phyloP scores from a whole-genome alignment of 2,113 vertebrate genomes.

The Ceyx cyanopectus region DNA sequence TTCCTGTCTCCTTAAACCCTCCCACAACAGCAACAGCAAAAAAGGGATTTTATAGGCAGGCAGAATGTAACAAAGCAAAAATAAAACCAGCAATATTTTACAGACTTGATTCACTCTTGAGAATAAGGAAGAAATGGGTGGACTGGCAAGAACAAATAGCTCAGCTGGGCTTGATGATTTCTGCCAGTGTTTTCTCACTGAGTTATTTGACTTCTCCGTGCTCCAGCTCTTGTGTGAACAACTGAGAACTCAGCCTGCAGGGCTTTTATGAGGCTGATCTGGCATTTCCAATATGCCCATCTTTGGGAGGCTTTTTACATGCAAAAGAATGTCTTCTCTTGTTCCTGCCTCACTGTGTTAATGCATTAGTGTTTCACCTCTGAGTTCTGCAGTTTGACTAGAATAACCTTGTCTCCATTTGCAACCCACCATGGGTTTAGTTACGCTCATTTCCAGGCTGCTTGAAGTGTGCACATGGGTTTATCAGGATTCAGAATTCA shows the following conservation, averaged over 20 bases:
- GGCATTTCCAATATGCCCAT: background rate
- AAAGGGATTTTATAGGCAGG: background rate
- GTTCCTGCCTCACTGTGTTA: background rate
- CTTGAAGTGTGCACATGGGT: background rate
- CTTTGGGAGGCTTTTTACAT: background rate
- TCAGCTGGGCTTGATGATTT: background rate
- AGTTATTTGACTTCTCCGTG: background rate
- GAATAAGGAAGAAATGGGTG: background rate
- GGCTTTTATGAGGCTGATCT: background rate
- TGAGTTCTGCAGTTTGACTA: background rate
- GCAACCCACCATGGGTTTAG: background rate
- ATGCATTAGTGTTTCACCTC: background rate
- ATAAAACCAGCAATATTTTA: background rate
- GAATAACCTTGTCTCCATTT: background rate
- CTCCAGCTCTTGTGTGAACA: background rate
- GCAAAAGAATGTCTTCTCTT: background rate
- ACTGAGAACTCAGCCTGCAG: background rate
- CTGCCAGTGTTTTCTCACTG: background rate
- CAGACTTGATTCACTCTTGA: background rate
- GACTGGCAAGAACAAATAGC: background rate
- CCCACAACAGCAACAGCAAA: too few species aligned
- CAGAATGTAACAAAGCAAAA: background rate
- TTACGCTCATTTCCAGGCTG: background rate
- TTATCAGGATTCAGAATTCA: background rate
- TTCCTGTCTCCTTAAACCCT: background rate